Conservation (phyloP, 2,797 vertebrate species). For the Syngnathus rostellatus region DNA sequence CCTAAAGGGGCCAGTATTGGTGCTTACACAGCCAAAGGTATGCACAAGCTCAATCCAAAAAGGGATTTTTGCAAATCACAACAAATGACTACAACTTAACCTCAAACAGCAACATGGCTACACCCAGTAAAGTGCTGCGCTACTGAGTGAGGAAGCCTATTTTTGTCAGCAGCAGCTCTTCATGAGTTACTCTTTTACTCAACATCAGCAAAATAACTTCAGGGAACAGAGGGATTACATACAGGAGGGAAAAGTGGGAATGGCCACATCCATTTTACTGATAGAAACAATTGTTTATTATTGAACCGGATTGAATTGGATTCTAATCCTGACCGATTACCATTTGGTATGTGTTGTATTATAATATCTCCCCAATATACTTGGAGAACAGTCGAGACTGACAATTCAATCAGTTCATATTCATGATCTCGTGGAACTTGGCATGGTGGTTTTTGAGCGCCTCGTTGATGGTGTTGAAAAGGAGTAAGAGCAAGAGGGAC, state of each 20-base stretch:
- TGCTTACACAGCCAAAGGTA: constrained; percentile 25
- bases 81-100: constrained; percentile 23
- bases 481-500: too few relatives aligned
- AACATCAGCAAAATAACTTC: constrained; percentile 27
- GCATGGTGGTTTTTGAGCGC: too few relatives aligned
- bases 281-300: neutral
- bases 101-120: constrained; percentile 5
- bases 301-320: too few relatives aligned
- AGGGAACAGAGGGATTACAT: constrained; percentile 28
- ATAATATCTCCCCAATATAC: neutral
- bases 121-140: constrained; percentile 3
- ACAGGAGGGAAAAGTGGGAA: constrained; percentile 56
- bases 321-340: neutral
- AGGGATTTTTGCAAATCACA: constrained; percentile 27
- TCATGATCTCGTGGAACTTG: too few relatives aligned
- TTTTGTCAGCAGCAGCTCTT: constrained; percentile 11
- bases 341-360: neutral
- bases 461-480: too few relatives aligned
- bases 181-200: constrained; percentile 13
- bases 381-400: neutral
- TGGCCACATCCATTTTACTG: neutral
- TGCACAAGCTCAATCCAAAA: constrained; percentile 19
- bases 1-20: constrained; percentile 28
- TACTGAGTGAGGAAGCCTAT: constrained; percentile 2
- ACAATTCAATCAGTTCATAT: neutral